Base-by-base conservation (phyloP, 2,888 invertebrate species). In the Marronus borbonicus region DNA sequence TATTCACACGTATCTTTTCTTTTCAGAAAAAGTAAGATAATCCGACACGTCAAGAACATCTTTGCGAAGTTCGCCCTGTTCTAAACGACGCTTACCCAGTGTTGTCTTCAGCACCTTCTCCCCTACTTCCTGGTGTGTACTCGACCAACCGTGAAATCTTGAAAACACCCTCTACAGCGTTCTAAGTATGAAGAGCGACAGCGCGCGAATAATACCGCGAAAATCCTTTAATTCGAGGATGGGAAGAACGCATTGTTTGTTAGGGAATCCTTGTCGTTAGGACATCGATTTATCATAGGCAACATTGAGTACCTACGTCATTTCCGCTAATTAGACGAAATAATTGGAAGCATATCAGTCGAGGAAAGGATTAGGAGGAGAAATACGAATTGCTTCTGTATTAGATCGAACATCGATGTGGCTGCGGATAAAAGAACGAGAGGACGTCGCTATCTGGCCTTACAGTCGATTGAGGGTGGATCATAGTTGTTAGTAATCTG, bases 381-480 rank as follows among this genome's bases (percentile, higher is more conserved):
- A 28, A 68, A 68, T 44, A 44, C 20, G 44, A 8, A 66, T 50
- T 28, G 24, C 49, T 14, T 0, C 50, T 28, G 12, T 20, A 50
- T n/a, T 24, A 14, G 28, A 28, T 17, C 68, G n/a, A 28, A 50
- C n/a, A n/a, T 68, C 50, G 68, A 68, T 68, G 17, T 50, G 28
- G 28, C 14, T 20, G 49, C 44, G 44, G 12, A 44, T 44, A 44
- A 44, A 44, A 8, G 65, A 50, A 68, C 24, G 50, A 24, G 52
- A 24, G 28, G 24, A 50, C 14, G 28, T 50, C 28, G 50, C 68
- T 68, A 68, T 68, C 68, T 7, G 68, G 28, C 14, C 50, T 68
- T 68, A 68, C 68, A 68, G 50, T 68, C 28, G 68, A 68, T 24
- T 68, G 68, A 50, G 49, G 68, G 24, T 68, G 49, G 50, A 68